Evolutionary conservation across 2,797 vertebrate species (phyloP).

Genomic region (Myoxocephalus aenaeus): DNA sequence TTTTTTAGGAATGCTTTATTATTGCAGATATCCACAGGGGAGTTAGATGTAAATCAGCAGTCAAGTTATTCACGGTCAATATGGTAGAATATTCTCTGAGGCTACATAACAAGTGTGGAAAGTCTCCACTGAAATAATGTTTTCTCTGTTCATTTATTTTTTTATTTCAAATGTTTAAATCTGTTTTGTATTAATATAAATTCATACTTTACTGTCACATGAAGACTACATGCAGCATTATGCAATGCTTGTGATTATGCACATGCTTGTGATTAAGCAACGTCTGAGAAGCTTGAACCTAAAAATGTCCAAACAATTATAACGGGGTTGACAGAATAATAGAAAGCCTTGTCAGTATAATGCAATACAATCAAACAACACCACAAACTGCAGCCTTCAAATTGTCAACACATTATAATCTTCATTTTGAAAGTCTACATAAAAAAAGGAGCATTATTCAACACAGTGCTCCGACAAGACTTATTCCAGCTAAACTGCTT

Average conservation of each 20-base stretch:
- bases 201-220: constrained; percentile 10
- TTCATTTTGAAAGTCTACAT: background rate
- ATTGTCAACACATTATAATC: background rate
- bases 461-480: background rate
- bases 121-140: no score
- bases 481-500: constrained; percentile 5
- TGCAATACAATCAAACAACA: background rate
- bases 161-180: background rate
- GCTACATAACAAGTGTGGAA: background rate
- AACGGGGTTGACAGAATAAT: background rate
- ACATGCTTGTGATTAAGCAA: background rate
- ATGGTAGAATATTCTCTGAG: background rate
- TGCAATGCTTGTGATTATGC: background rate
- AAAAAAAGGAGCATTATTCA: background rate
- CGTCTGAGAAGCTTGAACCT: background rate
- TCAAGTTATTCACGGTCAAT: background rate
- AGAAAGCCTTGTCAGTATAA: background rate
- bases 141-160: no score
- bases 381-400: background rate
- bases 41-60: constrained; percentile 5
- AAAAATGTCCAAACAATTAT: background rate
- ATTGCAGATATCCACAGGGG: background rate
- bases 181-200: background rate
- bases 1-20: background rate
- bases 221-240: background rate